These are phyloP conservation scores for Xanthia icteritia DNA, from an alignment of 2,888 invertebrate species.

Conservation along the genomic window DNA sequence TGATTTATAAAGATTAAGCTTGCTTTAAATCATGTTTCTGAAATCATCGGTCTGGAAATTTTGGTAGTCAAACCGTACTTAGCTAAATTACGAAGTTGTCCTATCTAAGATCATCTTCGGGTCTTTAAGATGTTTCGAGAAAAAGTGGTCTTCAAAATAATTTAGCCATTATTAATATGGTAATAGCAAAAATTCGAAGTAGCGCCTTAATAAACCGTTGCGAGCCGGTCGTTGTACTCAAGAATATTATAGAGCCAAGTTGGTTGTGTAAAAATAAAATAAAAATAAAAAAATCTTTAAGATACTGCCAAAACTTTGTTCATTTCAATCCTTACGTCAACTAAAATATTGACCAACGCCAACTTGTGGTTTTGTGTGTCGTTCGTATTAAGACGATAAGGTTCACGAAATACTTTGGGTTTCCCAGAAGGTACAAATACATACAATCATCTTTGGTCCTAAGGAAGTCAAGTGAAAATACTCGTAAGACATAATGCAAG, in stretches of 20 bases:
- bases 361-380: slow-evolving; percentile 33
- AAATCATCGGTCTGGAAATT: slow-evolving; percentile 1
- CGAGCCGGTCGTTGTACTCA: slow-evolving; percentile 41
- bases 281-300: neutral
- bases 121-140: neutral
- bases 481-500: no score
- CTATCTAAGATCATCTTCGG: slow-evolving; percentile 2
- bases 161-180: neutral
- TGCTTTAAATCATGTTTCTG: neutral
- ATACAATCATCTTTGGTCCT: neutral
- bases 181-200: neutral
- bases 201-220: slow-evolving; percentile 9
- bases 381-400: slow-evolving; percentile 18
- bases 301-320: neutral
- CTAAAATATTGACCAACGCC: slow-evolving; percentile 36
- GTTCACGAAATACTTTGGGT: slow-evolving; percentile 25
- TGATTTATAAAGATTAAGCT: slow-evolving; percentile 16
- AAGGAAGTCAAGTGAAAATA: neutral
- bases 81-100: neutral
- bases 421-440: neutral
- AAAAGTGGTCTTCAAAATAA: slow-evolving; percentile 3
- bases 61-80: neutral
- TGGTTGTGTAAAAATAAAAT: neutral
- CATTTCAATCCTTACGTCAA: slow-evolving; percentile 18
- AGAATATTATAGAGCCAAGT: slow-evolving; percentile 5